Conservation (phyloP, 2,113 vertebrate species). For the Thamnaconus septentrionalis region DNA sequence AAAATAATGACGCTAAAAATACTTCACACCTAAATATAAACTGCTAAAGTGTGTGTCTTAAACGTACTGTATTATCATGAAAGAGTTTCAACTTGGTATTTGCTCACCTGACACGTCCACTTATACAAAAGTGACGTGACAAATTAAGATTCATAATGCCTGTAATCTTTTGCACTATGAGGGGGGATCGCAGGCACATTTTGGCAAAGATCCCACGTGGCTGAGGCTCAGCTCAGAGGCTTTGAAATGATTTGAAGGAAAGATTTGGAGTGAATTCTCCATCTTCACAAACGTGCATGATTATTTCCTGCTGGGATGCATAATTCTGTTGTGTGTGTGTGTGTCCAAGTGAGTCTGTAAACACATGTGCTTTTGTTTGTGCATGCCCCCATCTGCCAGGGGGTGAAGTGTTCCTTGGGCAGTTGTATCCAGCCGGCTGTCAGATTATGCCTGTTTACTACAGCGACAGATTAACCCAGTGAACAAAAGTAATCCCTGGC, state of each 20-base stretch:
- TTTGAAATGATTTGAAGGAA: conserved; percentile 38
- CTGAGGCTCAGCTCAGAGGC: conserved; percentile 28
- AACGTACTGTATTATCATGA: too few species aligned
- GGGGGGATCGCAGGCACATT: conserved; percentile 20
- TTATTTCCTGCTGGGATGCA: conserved; percentile 13
- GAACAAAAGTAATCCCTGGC: conserved; percentile 60
- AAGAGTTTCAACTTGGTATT: neutral
- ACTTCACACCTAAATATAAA: too few species aligned
- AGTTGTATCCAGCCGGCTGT: conserved; percentile 28
- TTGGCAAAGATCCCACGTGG: conserved; percentile 43
- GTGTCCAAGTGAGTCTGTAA: neutral
- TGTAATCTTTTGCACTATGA: neutral
- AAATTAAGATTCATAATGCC: neutral
- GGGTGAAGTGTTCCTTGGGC: conserved; percentile 31
- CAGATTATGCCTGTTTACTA: conserved; percentile 73
- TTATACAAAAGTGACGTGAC: neutral
- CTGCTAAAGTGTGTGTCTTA: too few species aligned
- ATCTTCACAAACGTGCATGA: neutral
- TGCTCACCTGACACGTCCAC: conserved; percentile 1
- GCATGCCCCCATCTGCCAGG: conserved; percentile 59
- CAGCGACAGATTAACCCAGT: conserved; percentile 68
- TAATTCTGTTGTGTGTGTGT: neutral
- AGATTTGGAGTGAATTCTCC: neutral
- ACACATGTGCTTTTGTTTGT: conserved; percentile 1
- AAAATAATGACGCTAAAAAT: too few species aligned